Conservation (phyloP, 2,888 invertebrate genomes). For the Auanema sp. region DNA sequence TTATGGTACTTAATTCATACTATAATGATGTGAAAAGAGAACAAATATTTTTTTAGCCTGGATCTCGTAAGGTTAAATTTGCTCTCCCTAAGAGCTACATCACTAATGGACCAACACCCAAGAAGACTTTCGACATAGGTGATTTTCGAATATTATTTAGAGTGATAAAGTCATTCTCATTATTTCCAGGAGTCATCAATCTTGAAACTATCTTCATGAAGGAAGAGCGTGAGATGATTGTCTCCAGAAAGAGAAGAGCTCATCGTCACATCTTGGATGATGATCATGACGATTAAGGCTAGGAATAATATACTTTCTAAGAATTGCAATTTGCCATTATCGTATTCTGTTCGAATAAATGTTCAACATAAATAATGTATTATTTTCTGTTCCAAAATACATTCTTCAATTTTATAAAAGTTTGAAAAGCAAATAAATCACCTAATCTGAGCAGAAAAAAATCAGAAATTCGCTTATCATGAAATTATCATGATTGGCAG, state of each 20-base stretch:
- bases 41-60: constrained; percentile 30
- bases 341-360: too few relatives aligned
- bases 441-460: too few relatives aligned
- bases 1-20: constrained; percentile 27
- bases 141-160: not conserved
- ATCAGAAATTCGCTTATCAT: too few relatives aligned
- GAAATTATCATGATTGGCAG: too few relatives aligned
- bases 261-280: not conserved
- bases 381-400: too few relatives aligned
- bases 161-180: constrained; percentile 1
- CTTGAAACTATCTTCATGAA: not conserved
- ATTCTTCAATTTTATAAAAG: too few relatives aligned
- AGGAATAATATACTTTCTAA: not conserved
- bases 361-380: too few relatives aligned
- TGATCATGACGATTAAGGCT: not conserved
- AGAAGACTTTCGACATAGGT: constrained; percentile 47
- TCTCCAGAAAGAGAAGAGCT: not conserved
- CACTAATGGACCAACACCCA: constrained; percentile 43
- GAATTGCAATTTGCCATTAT: not conserved
- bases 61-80: constrained; percentile 43
- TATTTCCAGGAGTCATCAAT: constrained; percentile 1
- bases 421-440: not conserved
- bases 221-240: constrained; percentile 6
- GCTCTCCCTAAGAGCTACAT: constrained; percentile 46
- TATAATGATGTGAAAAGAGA: constrained; percentile 1